Conservation (phyloP, 53 echinoderm and acorn worm species). For the Astropecten irregularis region DNA sequence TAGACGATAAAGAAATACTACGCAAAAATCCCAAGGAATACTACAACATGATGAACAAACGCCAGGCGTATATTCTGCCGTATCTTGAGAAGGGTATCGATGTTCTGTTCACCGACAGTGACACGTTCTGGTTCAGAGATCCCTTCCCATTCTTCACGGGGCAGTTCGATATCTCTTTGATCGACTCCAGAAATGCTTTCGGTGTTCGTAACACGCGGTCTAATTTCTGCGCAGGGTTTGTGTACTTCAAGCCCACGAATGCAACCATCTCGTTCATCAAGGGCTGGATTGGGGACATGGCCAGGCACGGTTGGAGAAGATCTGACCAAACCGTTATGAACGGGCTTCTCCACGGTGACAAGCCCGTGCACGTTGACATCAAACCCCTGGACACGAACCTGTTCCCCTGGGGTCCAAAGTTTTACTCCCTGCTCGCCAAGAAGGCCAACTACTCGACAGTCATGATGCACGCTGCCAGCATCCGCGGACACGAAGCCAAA, state of each 20-base stretch:
- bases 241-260: constrained; percentile 20
- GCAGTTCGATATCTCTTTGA: constrained; percentile 1
- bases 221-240: constrained; percentile 50
- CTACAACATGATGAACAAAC: constrained; percentile 6
- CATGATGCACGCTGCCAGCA: constrained; percentile 14
- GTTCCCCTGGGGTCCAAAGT: constrained; percentile 28
- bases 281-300: constrained; percentile 4
- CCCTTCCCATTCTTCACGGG: constrained; percentile 50
- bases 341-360: background rate
- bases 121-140: constrained; percentile 52
- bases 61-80: background rate
- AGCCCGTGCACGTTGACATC: background rate
- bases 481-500: constrained; percentile 1
- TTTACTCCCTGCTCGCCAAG: background rate
- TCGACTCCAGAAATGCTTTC: background rate
- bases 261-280: background rate
- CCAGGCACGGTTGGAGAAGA: no score
- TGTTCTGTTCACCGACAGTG: constrained; percentile 35
- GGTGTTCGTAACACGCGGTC: background rate
- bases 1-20: background rate
- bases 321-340: constrained; percentile 27
- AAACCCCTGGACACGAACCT: constrained; percentile 11
- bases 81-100: constrained; percentile 15
- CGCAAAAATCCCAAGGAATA: background rate
- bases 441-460: background rate